Evolutionary conservation across 2,888 invertebrate genomes (phyloP), one percentile per base, ranked within the genome.

Genomic region (Melanargia galathea): DNA sequence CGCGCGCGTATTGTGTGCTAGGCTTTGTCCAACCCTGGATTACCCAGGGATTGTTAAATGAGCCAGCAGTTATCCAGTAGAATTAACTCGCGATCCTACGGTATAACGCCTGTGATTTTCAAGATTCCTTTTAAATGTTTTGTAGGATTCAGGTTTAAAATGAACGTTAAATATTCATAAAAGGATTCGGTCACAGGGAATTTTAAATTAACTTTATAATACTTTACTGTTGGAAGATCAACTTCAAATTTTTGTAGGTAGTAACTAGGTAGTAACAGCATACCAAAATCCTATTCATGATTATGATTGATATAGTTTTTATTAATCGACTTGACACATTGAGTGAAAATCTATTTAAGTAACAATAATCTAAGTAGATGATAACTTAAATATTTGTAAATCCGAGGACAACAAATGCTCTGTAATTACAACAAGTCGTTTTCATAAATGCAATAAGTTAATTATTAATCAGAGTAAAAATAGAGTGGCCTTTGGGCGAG

Each of bases 21-120:
- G 30, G 6, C 30, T 30, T 30, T 30, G 30, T 6, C 8, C 30
- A 6, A 7, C 30, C 30, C 82, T 85, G 86, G 84, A 86, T 88
- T 88, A 89, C 87, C 87, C 86, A 73, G 84, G 83, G 83, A 78
- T 78, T 79, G 80, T 81, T 82, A 83, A 87, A 87, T 85, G 86
- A 84, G 79, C 73, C 78, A 76, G 80, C 79, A 81, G 79, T 82
- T 83, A 85, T 83, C 82, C 72, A 66, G 69, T 71, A 70, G 83
- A 82, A 83, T 86, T 86, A 83, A 81, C 79, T 67, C 75, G 75
- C 74, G 74, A 73, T 70, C 71, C 76, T 74, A 73, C 79, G 76
- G 77, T 78, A 77, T 74, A 72, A 77, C 77, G 72, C 77, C 75
- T 74, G 73, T 77, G 77, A 74, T 78, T 79, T 81, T 82, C 75